phyloP scores from a whole-genome alignment of 2,113 vertebrate genomes.

The Shinisaurus crocodilurus region DNA sequence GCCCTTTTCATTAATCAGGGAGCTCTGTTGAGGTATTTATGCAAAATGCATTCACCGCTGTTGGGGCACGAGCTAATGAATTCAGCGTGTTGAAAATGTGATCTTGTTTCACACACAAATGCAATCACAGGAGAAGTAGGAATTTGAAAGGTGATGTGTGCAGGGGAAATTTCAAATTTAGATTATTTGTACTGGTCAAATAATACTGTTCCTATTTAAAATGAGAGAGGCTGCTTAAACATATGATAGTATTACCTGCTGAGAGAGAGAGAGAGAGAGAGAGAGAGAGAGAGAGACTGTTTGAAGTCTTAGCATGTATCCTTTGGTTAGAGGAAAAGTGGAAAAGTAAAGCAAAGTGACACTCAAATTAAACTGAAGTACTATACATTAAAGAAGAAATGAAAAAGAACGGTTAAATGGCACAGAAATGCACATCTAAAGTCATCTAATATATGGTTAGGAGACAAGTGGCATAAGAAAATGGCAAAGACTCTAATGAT shows the following conservation, averaged over 20 bases:
- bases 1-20: too few species aligned
- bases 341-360: not conserved
- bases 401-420: constrained; percentile 20
- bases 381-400: not conserved
- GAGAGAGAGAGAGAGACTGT: not conserved
- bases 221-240: not conserved
- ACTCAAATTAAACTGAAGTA: not conserved
- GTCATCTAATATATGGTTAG: not conserved
- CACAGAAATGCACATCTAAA: not conserved
- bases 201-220: not conserved
- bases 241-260: not conserved
- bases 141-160: too few species aligned
- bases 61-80: too few species aligned
- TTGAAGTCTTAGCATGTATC: not conserved
- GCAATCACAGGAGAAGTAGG: too few species aligned
- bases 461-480: not conserved
- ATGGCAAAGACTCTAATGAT: constrained; percentile 12
- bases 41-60: too few species aligned
- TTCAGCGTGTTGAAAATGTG: too few species aligned
- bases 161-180: too few species aligned
- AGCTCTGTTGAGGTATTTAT: too few species aligned
- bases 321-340: not conserved
- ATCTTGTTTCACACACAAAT: too few species aligned
- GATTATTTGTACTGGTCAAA: not conserved
- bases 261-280: not conserved